Evolutionary conservation across 2,797 vertebrate species (phyloP).

Genomic region (Pangasius sanitwongsei): DNA sequence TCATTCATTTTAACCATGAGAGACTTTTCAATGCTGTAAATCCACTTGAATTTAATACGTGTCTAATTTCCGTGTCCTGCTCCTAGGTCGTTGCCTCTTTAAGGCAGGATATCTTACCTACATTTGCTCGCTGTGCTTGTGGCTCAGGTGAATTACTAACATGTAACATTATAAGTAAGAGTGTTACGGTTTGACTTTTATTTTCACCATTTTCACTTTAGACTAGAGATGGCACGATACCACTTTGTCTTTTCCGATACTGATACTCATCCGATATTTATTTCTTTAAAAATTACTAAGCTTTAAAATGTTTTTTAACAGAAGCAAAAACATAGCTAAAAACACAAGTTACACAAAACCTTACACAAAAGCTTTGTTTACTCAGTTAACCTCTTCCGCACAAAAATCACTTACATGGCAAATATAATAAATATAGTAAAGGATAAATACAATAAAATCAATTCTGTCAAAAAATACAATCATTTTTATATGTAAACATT

Average conservation of each 20-base stretch:
- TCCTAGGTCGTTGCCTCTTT: neutral
- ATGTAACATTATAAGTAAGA: neutral
- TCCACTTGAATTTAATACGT: conserved; percentile 7
- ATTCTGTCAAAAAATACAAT: neutral
- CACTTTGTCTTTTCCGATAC: neutral
- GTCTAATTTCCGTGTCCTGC: neutral
- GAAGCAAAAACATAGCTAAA: neutral
- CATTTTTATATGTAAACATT: too few species aligned
- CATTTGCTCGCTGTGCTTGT: neutral
- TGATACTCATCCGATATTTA: neutral
- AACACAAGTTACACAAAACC: neutral
- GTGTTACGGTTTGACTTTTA: neutral
- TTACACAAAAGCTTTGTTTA: neutral
- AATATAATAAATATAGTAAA: neutral
- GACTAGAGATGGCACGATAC: too few species aligned
- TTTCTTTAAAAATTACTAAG: neutral
- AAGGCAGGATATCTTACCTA: neutral
- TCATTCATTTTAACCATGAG: conserved; percentile 44
- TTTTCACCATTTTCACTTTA: too few species aligned
- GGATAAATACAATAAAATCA: neutral
- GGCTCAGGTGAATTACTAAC: neutral
- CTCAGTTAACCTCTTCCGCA: neutral
- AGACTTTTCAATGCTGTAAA: conserved; percentile 32
- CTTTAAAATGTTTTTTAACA: neutral
- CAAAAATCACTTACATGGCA: neutral